Base-by-base conservation (phyloP, 2,888 invertebrate species). In the Drosophila demipolita region DNA sequence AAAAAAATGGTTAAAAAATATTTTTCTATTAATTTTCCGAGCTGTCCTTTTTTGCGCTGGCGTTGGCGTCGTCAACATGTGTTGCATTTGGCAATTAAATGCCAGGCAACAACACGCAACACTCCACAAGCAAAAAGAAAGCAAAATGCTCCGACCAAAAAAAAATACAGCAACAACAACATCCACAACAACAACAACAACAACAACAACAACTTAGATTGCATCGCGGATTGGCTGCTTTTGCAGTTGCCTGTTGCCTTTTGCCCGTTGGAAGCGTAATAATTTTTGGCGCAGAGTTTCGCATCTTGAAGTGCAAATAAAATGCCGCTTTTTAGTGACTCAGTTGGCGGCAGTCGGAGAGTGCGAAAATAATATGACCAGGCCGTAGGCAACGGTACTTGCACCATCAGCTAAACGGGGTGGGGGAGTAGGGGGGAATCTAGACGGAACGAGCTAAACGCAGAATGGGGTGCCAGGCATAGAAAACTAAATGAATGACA, bases 21-120 rank as follows among this genome's bases (percentile, higher is more conserved):
- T 85, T 80, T 85, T 87, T 85, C 88, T 87, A 87, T 85, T 88
- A 85, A 85, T 85, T 88, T 84, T 82, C 42, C 75, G 72, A 68
- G 80, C 78, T 87, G 87, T 85, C 81, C 74, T 80, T 81, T 79
- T 71, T 61, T 54, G 33, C 50, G 17, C 32, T 66, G 53, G 55
- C 62, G 75, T 55, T 64, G 86, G 71, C 73, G 80, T 74, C 79
- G 74, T 79, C 89, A 86, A 83, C 85, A 88, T 85, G 89, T 85
- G 85, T 88, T 88, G 85, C 85, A 85, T 85, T 87, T 81, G 85
- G 85, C 89, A 85, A 85, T 88, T 85, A 88, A 85, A 88, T 86
- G 79, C 83, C 83, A 73, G 70, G 67, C 79, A 53, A 50, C 49
- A 49, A 71, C 64, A 73, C 45, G 49, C 67, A 73, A 17, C 59